phyloP scores from a whole-genome alignment of 2,888 invertebrate species.

The Bibio marci region DNA sequence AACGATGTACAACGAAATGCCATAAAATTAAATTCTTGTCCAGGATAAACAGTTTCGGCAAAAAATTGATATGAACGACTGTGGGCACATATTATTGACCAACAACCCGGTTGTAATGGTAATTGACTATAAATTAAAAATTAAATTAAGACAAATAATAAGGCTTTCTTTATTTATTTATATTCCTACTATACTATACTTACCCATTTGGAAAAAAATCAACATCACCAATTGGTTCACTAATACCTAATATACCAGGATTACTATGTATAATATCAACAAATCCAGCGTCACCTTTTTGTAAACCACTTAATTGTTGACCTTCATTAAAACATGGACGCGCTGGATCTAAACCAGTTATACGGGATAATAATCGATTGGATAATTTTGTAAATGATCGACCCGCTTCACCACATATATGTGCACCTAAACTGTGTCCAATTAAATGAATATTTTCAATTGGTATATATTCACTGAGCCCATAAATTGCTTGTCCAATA shows the following conservation, averaged over 20 bases:
- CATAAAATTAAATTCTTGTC: too few relatives aligned
- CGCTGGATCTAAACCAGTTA: slow-evolving; percentile 11
- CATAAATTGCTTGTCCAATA: slow-evolving; percentile 18
- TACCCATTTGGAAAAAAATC: neutral
- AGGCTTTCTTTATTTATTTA: too few relatives aligned
- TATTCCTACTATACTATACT: neutral
- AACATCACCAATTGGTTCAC: slow-evolving; percentile 12
- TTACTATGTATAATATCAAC: slow-evolving; percentile 13
- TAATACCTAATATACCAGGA: slow-evolving; percentile 12
- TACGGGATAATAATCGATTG: slow-evolving; percentile 7
- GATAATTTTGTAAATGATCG: slow-evolving; percentile 3
- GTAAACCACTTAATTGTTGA: slow-evolving; percentile 1
- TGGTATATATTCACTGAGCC: slow-evolving; percentile 18
- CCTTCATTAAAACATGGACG: slow-evolving; percentile 11
- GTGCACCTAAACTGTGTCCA: slow-evolving; percentile 9
- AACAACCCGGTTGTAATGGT: neutral
- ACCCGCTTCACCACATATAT: slow-evolving; percentile 4
- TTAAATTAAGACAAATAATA: neutral
- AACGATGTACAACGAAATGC: too few relatives aligned
- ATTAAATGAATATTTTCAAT: slow-evolving; percentile 23
- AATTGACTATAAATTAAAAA: neutral
- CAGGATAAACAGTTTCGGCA: too few relatives aligned
- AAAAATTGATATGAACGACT: too few relatives aligned
- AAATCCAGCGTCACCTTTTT: slow-evolving; percentile 6
- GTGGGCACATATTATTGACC: too few relatives aligned